Base-by-base conservation (phyloP, 2,797 vertebrate genomes). In the Danionella dracula region DNA sequence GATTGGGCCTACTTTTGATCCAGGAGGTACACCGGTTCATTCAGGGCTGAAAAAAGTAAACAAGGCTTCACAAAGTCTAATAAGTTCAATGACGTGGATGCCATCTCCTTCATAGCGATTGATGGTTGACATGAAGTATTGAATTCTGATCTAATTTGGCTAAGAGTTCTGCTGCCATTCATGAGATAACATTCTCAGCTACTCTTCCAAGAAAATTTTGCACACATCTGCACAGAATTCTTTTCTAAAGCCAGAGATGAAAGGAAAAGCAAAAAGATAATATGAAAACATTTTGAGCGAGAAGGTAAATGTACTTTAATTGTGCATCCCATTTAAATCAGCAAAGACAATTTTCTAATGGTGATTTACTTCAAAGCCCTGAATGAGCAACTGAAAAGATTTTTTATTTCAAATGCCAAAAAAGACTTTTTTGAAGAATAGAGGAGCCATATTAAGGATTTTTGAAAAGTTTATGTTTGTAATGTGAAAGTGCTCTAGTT, bases 101-200 rank as follows among this genome's bases (percentile, higher is more conserved):
- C 16, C 4, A 31, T 20, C 15, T 35, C 23, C 15, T 59, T 21
- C n/a, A 27, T 2, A 7, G 40, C 38, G 49, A 68, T 45, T 53
- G 56, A 53, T 60, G 37, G 16, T 38, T 17, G 69, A 58, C 13
- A 38, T 8, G 49, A 21, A 49, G 32, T 46, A 71, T 54, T 61
- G 63, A 71, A 66, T 66, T 60, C 32, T 46, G 40, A 71, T 53
- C 12, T 46, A 37, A n/a, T n/a, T n/a, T n/a, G n/a, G 13, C 15
- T 13, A 54, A 71, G 54, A 17, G 34, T 48, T 48, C 35, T 20
- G 31, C 40, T 60, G 58, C 69, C 73, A 72, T 76, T 71, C 56
- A 66, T 58, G 75, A 79, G 80, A 82, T 62, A n/a, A 77, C 82
- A 84, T 83, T 80, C 85, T 84, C 78, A 81, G 78, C 76, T 76